phyloP scores from a whole-genome alignment of 2,888 invertebrate species.

The Rhogogaster chlorosoma region DNA sequence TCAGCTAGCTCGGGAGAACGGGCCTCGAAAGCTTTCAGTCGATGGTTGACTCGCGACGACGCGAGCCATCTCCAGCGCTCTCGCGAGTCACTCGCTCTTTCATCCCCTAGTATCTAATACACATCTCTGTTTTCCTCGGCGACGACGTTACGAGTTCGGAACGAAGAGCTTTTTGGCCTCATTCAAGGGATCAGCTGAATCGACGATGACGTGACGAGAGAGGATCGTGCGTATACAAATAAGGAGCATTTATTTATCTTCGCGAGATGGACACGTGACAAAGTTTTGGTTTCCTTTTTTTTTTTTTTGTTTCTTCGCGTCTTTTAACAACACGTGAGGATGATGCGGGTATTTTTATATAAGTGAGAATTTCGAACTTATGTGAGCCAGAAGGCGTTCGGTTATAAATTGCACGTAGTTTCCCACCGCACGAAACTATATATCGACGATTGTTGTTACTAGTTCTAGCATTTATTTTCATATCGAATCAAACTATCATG shows the following conservation, averaged over 20 bases:
- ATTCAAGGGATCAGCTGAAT: not conserved
- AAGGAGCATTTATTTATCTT: not conserved
- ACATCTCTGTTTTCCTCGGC: not conserved
- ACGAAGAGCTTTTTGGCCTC: not conserved
- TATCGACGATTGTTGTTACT: not conserved
- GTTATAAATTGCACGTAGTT: not conserved
- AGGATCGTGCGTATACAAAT: conserved; percentile 12
- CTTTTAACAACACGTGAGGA: not conserved
- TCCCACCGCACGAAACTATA: not conserved
- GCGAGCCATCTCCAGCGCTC: conserved; percentile 45
- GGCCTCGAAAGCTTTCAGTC: conserved; percentile 39
- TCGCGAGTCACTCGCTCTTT: not conserved
- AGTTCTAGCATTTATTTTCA: conserved; percentile 3
- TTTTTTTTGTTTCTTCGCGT: not conserved
- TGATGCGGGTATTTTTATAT: not conserved
- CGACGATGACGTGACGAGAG: conserved; percentile 38
- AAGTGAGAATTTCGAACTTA: conserved; percentile 10
- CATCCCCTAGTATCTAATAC: not conserved
- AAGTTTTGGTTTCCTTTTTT: not conserved
- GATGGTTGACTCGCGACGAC: conserved; percentile 40
- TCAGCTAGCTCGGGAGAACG: conserved; percentile 16
- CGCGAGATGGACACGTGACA: conserved; percentile 6
- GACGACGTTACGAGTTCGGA: conserved; percentile 13
- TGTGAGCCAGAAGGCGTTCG: not conserved
- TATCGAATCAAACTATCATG: conserved; percentile 25